Conservation (phyloP, 2,797 vertebrate genomes). For the Carcharodon carcharias region DNA sequence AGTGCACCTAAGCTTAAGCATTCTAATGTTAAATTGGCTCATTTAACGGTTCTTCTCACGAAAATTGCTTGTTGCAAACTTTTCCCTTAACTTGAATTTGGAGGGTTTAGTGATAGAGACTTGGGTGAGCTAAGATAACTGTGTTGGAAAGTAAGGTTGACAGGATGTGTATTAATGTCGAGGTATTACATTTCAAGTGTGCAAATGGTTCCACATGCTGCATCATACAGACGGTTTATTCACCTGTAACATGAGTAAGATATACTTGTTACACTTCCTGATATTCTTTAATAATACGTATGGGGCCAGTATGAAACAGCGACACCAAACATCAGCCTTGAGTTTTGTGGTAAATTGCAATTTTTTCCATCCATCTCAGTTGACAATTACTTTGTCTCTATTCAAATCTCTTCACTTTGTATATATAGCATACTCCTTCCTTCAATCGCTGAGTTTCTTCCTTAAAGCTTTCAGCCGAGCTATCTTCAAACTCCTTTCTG, state of each 20-base stretch:
- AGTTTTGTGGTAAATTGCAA: background rate
- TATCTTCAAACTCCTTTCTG: background rate
- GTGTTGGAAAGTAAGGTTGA: background rate
- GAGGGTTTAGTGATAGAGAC: background rate
- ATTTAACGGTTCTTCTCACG: background rate
- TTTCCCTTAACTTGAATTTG: background rate
- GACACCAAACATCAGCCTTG: background rate
- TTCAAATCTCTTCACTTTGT: background rate
- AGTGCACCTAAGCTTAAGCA: background rate
- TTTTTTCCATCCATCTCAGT: background rate
- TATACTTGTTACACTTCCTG: background rate
- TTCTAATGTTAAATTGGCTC: background rate
- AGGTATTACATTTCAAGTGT: background rate
- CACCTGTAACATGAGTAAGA: background rate
- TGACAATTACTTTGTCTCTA: background rate
- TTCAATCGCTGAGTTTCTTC: background rate
- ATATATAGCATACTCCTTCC: background rate
- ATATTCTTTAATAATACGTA: background rate
- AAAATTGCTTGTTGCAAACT: background rate
- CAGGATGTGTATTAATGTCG: background rate
- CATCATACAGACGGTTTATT: background rate
- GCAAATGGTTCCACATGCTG: background rate
- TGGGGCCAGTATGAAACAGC: background rate
- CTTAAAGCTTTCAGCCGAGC: background rate
- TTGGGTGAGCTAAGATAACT: background rate